phyloP scores from a whole-genome alignment of 2,888 invertebrate genomes.

The Amblyjoppa fuscipennis region DNA sequence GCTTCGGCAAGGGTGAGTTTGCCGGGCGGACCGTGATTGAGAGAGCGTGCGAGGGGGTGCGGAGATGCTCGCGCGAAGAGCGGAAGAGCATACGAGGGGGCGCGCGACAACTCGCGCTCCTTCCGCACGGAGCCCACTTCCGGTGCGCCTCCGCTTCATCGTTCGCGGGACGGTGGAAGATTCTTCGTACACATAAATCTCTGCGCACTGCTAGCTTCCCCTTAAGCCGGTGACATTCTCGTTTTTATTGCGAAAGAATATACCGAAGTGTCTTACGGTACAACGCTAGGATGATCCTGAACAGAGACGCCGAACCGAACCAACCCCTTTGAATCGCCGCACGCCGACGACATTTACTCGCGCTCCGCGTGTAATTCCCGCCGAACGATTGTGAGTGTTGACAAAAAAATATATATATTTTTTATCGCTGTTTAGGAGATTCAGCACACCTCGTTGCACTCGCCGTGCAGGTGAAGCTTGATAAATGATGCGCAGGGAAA shows the following conservation, averaged over 20 bases:
- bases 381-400: neutral
- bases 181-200: slow-evolving; percentile 11
- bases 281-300: slow-evolving; percentile 5
- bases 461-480: neutral
- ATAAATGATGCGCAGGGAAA: neutral
- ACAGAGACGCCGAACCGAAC: slow-evolving; percentile 5
- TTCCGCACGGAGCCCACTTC: slow-evolving; percentile 74
- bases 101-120: slow-evolving; percentile 73
- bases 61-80: slow-evolving; percentile 74
- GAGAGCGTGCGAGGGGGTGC: slow-evolving; percentile 47
- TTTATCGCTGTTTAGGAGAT: too few species aligned
- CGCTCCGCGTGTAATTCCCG: neutral
- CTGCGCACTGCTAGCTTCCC: slow-evolving; percentile 49
- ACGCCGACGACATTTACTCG: neutral
- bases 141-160: slow-evolving; percentile 49
- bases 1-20: slow-evolving; percentile 47
- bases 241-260: slow-evolving; percentile 66
- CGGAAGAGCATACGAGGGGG: slow-evolving; percentile 79
- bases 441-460: too few species aligned
- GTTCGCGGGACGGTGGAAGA: neutral
- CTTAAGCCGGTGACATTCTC: slow-evolving; percentile 59
- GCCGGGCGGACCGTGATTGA: slow-evolving; percentile 25
- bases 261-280: slow-evolving; percentile 33
- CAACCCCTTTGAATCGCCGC: too few species aligned
- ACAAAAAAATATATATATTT: neutral